Conservation (phyloP, 64 coral and sea anemone species). For the Pachyseris speciosa region DNA sequence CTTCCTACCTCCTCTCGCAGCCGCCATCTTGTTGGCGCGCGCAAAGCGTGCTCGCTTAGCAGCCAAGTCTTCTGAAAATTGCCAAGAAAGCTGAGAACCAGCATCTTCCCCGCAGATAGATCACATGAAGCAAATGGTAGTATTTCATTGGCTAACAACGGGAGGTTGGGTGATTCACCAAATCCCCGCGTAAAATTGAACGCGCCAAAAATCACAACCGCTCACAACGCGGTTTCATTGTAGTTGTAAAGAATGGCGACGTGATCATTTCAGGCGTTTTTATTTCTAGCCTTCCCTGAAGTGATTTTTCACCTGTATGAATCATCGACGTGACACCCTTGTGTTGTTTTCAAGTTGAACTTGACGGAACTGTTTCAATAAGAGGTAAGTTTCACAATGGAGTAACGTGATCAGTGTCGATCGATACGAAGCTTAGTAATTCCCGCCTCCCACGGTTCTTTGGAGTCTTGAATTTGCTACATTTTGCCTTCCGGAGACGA, state of each 20-base stretch:
- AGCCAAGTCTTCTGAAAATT: slow-evolving; percentile 1
- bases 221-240: slow-evolving; percentile 66
- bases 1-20: slow-evolving; percentile 24
- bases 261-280: slow-evolving; percentile 11
- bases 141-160: slow-evolving; percentile 70
- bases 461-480: neutral
- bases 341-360: neutral
- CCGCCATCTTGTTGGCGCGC: slow-evolving; percentile 66
- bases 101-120: neutral
- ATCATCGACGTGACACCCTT: neutral
- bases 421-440: neutral
- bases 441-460: neutral
- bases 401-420: slow-evolving; percentile 23
- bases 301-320: slow-evolving; percentile 4
- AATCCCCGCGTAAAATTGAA: slow-evolving; percentile 99
- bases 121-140: slow-evolving; percentile 55
- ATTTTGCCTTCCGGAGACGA: neutral
- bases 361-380: neutral
- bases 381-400: slow-evolving; percentile 11
- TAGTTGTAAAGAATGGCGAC: slow-evolving; percentile 7
- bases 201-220: slow-evolving; percentile 98
- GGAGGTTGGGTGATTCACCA: slow-evolving; percentile 3
- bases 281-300: neutral
- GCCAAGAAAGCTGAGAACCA: neutral
- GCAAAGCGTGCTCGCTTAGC: slow-evolving; percentile 47